Conservation (phyloP, 2,113 vertebrate species). For the Grammomys dolichurus region DNA sequence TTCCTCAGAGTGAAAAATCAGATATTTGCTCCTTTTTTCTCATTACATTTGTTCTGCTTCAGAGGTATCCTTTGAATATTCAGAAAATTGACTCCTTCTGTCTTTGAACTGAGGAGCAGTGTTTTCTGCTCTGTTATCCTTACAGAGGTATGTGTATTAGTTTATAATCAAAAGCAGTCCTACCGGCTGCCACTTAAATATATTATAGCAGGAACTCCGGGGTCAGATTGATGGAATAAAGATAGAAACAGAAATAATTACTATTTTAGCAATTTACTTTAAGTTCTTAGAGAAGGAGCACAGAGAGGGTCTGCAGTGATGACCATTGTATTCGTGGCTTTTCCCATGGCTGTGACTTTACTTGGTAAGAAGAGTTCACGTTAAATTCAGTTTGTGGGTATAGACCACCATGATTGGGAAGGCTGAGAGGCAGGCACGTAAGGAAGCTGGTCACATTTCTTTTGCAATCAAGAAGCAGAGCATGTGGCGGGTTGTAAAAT, state of each 20-base stretch:
- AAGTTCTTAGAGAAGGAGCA: neutral
- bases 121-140: neutral
- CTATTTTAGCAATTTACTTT: neutral
- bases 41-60: neutral
- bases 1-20: neutral
- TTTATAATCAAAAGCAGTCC: neutral
- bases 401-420: neutral
- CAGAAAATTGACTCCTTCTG: neutral
- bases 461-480: neutral
- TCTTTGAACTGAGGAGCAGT: neutral
- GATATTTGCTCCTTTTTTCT: constrained; percentile 10
- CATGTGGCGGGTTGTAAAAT: neutral
- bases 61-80: neutral
- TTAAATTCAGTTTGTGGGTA: neutral
- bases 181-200: neutral
- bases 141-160: neutral
- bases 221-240: neutral
- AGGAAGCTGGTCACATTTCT: neutral
- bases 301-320: neutral
- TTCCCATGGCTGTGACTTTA: neutral
- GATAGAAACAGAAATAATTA: neutral
- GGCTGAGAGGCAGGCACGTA: neutral
- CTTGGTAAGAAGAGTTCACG: neutral
- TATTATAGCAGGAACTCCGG: constrained; percentile 22
- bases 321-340: neutral